Conservation (phyloP, 1,140 invertebrate genomes). For the Lasioglossum albipes region DNA sequence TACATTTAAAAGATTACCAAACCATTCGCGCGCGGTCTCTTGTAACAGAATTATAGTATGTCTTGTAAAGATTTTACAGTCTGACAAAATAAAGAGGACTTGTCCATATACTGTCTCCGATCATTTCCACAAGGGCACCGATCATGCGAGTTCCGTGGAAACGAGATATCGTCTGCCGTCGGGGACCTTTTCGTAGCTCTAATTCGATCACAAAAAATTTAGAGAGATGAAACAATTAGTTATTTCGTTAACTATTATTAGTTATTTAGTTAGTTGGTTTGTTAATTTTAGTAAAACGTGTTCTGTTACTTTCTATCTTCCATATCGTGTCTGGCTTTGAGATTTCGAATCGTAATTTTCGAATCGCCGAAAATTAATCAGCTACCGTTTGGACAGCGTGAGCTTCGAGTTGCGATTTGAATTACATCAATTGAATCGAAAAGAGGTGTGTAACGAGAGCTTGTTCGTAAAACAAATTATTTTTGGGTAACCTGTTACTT, state of each 20-base stretch:
- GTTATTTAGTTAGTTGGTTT: too few species aligned
- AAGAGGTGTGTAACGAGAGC: background rate
- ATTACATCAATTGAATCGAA: background rate
- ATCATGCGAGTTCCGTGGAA: constrained; percentile 56
- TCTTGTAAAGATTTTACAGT: too few species aligned
- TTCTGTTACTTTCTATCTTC: too few species aligned
- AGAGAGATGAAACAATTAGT: too few species aligned
- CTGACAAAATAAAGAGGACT: too few species aligned
- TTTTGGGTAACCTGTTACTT: background rate
- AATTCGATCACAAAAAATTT: background rate
- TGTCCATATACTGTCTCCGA: too few species aligned
- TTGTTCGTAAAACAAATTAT: background rate
- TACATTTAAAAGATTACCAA: too few species aligned
- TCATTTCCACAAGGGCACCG: background rate
- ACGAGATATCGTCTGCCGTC: background rate
- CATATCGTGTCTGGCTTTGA: background rate
- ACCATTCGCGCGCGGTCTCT: too few species aligned
- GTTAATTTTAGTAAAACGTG: too few species aligned
- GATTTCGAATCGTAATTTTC: background rate
- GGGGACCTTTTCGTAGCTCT: background rate
- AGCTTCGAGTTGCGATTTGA: background rate
- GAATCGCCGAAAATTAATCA: background rate
- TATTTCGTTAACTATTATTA: too few species aligned
- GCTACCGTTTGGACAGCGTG: background rate
- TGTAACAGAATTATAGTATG: too few species aligned